Conservation (phyloP, 2,113 vertebrate species). For the Clupea harengus region DNA sequence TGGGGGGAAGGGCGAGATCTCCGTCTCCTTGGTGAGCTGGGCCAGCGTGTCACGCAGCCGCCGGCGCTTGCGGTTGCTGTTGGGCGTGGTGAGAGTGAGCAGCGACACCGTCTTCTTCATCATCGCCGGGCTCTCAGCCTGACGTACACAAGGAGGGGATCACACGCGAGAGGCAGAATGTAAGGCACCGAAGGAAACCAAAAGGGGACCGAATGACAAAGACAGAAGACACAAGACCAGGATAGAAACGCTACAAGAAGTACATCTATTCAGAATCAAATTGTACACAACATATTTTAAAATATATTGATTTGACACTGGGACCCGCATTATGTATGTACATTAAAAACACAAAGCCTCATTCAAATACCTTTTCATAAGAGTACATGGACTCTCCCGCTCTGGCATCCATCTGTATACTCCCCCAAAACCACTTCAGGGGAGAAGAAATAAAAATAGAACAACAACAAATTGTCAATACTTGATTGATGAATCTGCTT, state of each 20-base stretch:
- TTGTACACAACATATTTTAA: neutral
- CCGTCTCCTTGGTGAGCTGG: conserved; percentile 87
- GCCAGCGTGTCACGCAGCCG: conserved; percentile 90
- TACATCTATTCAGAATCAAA: neutral
- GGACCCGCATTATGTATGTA: neutral
- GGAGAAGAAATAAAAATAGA: conserved; percentile 10
- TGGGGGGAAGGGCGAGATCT: conserved; percentile 90
- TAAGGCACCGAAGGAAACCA: too few species aligned
- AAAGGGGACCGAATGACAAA: neutral
- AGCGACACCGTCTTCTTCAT: conserved; percentile 95
- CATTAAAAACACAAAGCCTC: neutral
- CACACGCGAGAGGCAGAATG: neutral
- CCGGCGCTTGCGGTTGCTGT: conserved; percentile 88
- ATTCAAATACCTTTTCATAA: conserved; percentile 84
- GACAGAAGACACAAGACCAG: neutral
- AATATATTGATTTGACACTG: neutral
- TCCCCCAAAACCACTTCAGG: conserved; percentile 97
- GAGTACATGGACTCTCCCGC: conserved; percentile 96
- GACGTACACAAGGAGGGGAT: neutral
- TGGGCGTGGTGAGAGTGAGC: conserved; percentile 90
- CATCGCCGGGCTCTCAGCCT: conserved; percentile 89
- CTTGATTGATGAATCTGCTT: neutral
- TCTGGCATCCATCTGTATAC: conserved; percentile 98
- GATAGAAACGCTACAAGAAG: neutral
- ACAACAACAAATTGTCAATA: neutral